A percentile compares a stretch with the other conserved stretches of the same genome.
These are phyloP conservation scores for Isichthys henryi DNA, from an alignment of 2,113 vertebrate genomes.

Conservation along the genomic window DNA sequence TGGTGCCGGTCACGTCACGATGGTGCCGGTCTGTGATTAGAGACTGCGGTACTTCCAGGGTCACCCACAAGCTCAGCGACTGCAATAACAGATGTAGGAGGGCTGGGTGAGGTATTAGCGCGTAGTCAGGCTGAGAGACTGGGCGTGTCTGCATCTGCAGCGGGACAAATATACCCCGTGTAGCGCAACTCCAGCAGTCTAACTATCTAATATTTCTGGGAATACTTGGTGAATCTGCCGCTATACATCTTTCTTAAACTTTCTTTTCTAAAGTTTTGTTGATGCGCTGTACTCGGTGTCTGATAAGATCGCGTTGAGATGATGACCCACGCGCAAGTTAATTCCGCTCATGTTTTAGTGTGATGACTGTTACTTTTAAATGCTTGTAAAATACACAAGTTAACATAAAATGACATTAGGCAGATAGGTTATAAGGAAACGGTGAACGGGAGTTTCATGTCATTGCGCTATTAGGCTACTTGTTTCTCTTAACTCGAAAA, in stretches of 20 bases:
- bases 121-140: background rate
- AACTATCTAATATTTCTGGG: background rate
- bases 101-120: conserved; percentile 16
- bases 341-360: background rate
- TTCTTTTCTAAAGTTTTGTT: background rate
- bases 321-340: background rate
- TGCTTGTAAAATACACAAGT: background rate
- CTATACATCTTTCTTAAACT: background rate
- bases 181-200: background rate
- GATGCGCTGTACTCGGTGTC: background rate
- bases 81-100: conserved; percentile 45
- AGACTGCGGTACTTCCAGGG: conserved; percentile 23
- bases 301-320: background rate
- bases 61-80: conserved; percentile 33
- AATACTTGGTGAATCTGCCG: background rate
- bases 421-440: background rate
- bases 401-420: background rate
- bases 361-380: background rate
- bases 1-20: background rate
- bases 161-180: background rate
- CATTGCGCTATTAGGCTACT: background rate
- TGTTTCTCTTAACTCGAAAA: background rate
- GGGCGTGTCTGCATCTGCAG: background rate
- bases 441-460: background rate
- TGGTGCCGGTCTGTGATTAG: background rate